A percentile compares a stretch with the other conserved stretches of the same genome.
phyloP scores from a whole-genome alignment of 2,797 vertebrate species.

The Babyrousa celebensis region DNA sequence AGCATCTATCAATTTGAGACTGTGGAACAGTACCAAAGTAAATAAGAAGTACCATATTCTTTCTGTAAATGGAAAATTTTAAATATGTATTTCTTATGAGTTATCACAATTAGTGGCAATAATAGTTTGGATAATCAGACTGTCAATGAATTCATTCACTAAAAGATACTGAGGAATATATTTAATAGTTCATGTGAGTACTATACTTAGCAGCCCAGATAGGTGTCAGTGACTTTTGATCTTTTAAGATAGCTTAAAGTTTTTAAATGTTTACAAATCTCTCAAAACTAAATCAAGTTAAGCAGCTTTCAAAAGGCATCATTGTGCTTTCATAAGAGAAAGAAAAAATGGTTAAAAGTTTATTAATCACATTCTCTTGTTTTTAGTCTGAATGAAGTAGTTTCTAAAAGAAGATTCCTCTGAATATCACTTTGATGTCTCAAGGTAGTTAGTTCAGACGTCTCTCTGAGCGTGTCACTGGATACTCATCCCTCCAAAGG shows the following conservation, averaged over 20 bases:
- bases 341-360: constrained; percentile 55
- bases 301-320: constrained; percentile 9
- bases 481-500: background rate
- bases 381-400: background rate
- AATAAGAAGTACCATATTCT: constrained; percentile 30
- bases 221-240: background rate
- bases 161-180: constrained; percentile 37
- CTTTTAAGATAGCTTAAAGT: constrained; percentile 54
- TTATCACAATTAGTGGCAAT: constrained; percentile 8
- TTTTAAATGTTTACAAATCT: constrained; percentile 49
- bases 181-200: constrained; percentile 35
- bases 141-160: constrained; percentile 59
- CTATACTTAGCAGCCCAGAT: constrained; percentile 26
- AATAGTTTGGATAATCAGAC: constrained; percentile 31
- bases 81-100: constrained; percentile 59
- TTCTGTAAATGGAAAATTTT: constrained; percentile 23
- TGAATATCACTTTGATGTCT: constrained; percentile 24
- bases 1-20: constrained; percentile 29
- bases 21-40: constrained; percentile 6
- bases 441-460: constrained; percentile 25
- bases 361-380: background rate
- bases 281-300: constrained; percentile 3
- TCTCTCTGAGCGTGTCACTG: background rate
- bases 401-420: constrained; percentile 47
- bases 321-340: background rate